phyloP scores from a whole-genome alignment of 2,888 invertebrate species.

The Orthosia cruda region DNA sequence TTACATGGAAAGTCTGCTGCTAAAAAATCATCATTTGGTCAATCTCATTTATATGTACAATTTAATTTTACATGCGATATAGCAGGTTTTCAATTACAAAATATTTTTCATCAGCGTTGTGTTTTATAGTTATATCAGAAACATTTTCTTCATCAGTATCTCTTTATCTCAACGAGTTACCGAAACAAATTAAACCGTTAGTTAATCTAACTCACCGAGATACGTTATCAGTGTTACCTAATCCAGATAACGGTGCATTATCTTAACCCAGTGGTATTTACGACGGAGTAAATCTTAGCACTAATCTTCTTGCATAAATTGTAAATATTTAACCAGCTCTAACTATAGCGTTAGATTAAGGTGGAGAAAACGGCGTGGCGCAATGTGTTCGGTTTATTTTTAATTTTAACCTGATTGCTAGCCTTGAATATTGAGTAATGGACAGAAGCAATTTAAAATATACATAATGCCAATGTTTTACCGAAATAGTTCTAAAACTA shows the following conservation, averaged over 20 bases:
- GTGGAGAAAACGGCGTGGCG: conserved; percentile 35
- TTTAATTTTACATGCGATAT: not conserved
- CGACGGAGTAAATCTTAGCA: conserved; percentile 58
- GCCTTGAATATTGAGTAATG: conserved; percentile 49
- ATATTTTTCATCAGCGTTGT: not conserved
- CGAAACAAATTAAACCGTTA: conserved; percentile 43
- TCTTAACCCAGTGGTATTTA: conserved; percentile 63
- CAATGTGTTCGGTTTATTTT: conserved; percentile 57
- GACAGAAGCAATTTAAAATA: conserved; percentile 40
- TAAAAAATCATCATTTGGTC: conserved; percentile 7
- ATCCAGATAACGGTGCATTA: conserved; percentile 61
- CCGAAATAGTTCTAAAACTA: conserved; percentile 9
- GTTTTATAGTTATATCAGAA: not conserved
- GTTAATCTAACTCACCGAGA: conserved; percentile 40
- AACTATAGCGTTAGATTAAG: conserved; percentile 35
- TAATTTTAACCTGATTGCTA: conserved; percentile 43
- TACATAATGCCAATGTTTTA: conserved; percentile 14
- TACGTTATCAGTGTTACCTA: conserved; percentile 45
- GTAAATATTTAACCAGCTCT: conserved; percentile 66
- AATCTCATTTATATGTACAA: conserved; percentile 1
- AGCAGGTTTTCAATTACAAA: not conserved
- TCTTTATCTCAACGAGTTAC: conserved; percentile 9
- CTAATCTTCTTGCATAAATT: conserved; percentile 66
- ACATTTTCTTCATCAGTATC: not conserved
- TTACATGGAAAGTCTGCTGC: conserved; percentile 20